Evolutionary conservation across 2,113 vertebrate species (phyloP).

Genomic region (Piliocolobus tephrosceles): DNA sequence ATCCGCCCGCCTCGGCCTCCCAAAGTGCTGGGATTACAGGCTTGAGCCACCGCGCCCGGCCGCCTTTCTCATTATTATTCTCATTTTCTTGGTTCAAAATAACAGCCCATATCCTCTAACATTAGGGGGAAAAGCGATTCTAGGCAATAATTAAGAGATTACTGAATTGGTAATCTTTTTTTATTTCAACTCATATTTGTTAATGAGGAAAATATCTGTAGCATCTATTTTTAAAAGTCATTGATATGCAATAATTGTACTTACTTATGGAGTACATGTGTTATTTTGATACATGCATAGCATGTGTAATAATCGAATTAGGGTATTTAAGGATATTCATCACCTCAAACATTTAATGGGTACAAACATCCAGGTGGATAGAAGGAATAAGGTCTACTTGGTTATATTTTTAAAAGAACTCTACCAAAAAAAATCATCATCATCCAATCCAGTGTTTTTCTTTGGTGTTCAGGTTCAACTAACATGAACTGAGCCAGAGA

Average conservation of each 20-base stretch:
- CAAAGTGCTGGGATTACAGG: too few species aligned
- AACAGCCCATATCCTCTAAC: not conserved
- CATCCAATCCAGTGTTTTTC: not conserved
- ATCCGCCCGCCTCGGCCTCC: too few species aligned
- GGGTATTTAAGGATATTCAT: not conserved
- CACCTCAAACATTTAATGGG: not conserved
- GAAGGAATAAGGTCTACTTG: too few species aligned
- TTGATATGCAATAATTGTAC: not conserved
- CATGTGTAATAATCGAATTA: not conserved
- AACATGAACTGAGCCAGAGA: not conserved
- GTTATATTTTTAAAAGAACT: not conserved
- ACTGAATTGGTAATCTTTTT: not conserved
- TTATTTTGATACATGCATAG: not conserved
- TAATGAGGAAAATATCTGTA: not conserved
- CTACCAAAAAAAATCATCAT: not conserved
- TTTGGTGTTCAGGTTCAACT: not conserved
- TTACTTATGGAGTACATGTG: not conserved
- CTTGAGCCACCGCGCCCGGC: too few species aligned
- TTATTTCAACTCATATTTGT: not conserved
- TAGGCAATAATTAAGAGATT: not conserved
- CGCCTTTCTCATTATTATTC: not conserved
- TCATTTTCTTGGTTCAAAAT: not conserved
- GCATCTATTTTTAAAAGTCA: not conserved
- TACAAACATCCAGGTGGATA: not conserved
- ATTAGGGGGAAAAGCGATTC: not conserved